These are phyloP conservation scores for Drosophila repletoides DNA, from an alignment of 1,140 invertebrate species.

Conservation along the genomic window DNA sequence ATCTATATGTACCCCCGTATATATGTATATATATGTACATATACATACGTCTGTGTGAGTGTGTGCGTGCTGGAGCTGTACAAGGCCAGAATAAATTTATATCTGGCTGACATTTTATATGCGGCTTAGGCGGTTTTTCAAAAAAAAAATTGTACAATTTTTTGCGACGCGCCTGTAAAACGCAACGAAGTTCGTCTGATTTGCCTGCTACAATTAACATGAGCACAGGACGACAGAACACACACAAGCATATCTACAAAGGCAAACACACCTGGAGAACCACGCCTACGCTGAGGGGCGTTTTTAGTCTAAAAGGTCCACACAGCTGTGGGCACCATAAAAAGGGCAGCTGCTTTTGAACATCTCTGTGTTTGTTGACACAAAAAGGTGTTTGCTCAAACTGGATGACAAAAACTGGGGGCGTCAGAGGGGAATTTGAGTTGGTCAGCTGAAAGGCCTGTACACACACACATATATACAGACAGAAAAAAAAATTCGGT, in stretches of 20 bases:
- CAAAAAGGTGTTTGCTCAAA: slow-evolving; percentile 53
- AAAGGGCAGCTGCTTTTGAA: slow-evolving; percentile 61
- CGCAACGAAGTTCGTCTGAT: slow-evolving; percentile 56
- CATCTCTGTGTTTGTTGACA: slow-evolving; percentile 31
- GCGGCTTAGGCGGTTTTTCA: slow-evolving; percentile 57
- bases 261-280: slow-evolving; percentile 25
- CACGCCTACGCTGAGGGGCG: slow-evolving; percentile 26
- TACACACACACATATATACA: slow-evolving; percentile 14
- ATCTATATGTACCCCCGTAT: background rate
- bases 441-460: too few species aligned
- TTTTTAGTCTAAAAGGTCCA: slow-evolving; percentile 63
- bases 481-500: background rate
- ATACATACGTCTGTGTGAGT: background rate
- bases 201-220: slow-evolving; percentile 60
- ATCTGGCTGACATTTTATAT: slow-evolving; percentile 69
- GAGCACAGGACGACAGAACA: background rate
- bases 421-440: background rate
- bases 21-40: slow-evolving; percentile 2
- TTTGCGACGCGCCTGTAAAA: slow-evolving; percentile 30
- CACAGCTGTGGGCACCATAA: slow-evolving; percentile 49
- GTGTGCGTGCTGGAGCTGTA: slow-evolving; percentile 35
- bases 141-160: slow-evolving; percentile 52
- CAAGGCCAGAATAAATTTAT: slow-evolving; percentile 72
- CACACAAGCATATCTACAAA: background rate
- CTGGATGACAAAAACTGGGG: slow-evolving; percentile 30